These are phyloP conservation scores for Melangyna quadrimaculata DNA, from an alignment of 2,888 invertebrate species.

Conservation along the genomic window DNA sequence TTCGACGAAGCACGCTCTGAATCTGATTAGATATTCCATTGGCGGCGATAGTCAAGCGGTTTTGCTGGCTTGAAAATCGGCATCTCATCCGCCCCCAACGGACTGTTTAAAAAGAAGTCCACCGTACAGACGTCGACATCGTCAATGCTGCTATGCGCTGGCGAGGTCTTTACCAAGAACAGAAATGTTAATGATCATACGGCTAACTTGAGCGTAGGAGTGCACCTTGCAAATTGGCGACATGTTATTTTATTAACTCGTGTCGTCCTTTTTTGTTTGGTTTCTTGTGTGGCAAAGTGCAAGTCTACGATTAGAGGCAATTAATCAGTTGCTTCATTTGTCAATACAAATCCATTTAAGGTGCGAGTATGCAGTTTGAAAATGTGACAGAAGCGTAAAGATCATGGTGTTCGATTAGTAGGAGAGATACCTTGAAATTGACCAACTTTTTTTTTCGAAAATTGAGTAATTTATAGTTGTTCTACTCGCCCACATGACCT, in stretches of 20 bases:
- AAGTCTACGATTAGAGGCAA: slow-evolving; percentile 52
- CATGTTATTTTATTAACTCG: slow-evolving; percentile 24
- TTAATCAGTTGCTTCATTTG: slow-evolving; percentile 67
- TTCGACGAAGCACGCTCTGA: slow-evolving; percentile 55
- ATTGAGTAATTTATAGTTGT: not conserved
- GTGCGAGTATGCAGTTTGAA: slow-evolving; percentile 13
- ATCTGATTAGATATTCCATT: slow-evolving; percentile 68
- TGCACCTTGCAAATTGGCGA: slow-evolving; percentile 54
- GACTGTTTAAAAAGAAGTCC: slow-evolving; percentile 53
- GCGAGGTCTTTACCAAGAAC: slow-evolving; percentile 69
- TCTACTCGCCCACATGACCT: not conserved
- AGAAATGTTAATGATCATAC: slow-evolving; percentile 66
- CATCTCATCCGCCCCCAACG: slow-evolving; percentile 67
- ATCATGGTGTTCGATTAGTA: slow-evolving; percentile 6
- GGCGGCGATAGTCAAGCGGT: slow-evolving; percentile 31
- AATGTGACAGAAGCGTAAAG: slow-evolving; percentile 36
- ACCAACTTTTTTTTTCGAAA: slow-evolving; percentile 5
- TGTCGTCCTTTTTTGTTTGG: slow-evolving; percentile 9
- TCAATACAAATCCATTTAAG: slow-evolving; percentile 35
- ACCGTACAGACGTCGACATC: slow-evolving; percentile 2
- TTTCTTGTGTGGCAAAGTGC: slow-evolving; percentile 2
- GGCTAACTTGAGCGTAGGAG: slow-evolving; percentile 54
- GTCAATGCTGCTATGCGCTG: slow-evolving; percentile 3
- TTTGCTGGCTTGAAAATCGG: slow-evolving; percentile 40
- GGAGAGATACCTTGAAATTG: slow-evolving; percentile 32